Base-by-base conservation (phyloP, 1,140 invertebrate species). In the Anastrepha obliqua region DNA sequence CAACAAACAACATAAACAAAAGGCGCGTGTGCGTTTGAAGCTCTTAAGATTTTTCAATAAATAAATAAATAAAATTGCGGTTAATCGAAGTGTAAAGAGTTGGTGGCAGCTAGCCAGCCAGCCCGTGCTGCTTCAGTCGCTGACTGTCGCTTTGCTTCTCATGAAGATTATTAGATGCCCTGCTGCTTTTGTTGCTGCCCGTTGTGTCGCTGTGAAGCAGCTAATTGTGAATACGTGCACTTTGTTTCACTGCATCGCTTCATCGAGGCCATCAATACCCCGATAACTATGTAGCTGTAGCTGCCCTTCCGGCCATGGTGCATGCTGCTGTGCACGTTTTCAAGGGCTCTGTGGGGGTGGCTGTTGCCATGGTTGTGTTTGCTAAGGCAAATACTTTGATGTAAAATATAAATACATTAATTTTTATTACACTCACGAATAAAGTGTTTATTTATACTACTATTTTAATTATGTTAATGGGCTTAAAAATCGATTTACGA, bases 181-280 rank as follows among this genome's bases (percentile, higher is more conserved):
- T 29, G 44, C 13, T 47, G 39, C 70, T 74, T 17, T 47, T 74
- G 42, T 74, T 74, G 65, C 2, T 70, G 44, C 29, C 65, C 65
- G 11, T 42, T 39, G 44, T 74, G 70, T 42, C 70, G 44, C 70
- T 47, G 70, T 44, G 70, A n/a, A 74, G 70, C 70, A 74, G 70
- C 70, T 74, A 74, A 74, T 74, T 74, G 70, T 74, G 70, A 2
- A 13, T 74, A 74, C 70, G 70, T 74, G 70, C 70, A 74, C 44
- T 74, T 74, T 20, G 62, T 64, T 64, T 15, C 65, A 4, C 29
- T 29, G 29, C 65, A 67, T 67, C 60, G 62, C 17, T 20, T 67
- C 44, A 47, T 74, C 70, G 70, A 44, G n/a, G 70, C 70, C 70
- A 74, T 74, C 70, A 9, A 42, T 42, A 9, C 17, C 0, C 0